Conservation (phyloP, 1,140 invertebrate genomes). For the Sycobia sp. region DNA sequence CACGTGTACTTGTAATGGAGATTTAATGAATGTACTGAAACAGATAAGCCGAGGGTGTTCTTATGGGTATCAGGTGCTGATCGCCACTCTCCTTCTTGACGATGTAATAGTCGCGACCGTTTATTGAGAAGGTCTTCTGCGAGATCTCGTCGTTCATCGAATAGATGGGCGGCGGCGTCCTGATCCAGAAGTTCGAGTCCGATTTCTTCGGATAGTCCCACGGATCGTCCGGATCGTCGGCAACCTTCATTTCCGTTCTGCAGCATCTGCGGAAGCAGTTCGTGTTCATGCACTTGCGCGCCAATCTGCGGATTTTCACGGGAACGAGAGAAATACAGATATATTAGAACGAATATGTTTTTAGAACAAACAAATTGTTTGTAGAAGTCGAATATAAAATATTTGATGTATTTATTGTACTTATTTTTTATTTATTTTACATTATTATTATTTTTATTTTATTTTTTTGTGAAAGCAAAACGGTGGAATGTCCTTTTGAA, state of each 20-base stretch:
- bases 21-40: conserved; percentile 65
- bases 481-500: too few species aligned
- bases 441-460: too few species aligned
- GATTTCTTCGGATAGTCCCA: conserved; percentile 14
- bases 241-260: background rate
- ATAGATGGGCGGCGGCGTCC: conserved; percentile 37
- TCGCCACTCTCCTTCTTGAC: conserved; percentile 65
- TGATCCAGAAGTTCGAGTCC: conserved; percentile 28
- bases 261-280: background rate
- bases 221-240: background rate
- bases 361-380: too few species aligned
- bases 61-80: conserved; percentile 69
- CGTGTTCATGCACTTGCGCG: background rate
- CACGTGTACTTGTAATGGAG: too few species aligned
- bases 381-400: too few species aligned
- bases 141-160: background rate
- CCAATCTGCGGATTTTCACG: background rate
- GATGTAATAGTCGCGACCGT: conserved; percentile 76
- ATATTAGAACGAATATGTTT: too few species aligned
- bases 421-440: too few species aligned
- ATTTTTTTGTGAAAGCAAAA: too few species aligned
- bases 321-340: too few species aligned
- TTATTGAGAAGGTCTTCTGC: conserved; percentile 59
- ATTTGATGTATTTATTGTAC: too few species aligned
- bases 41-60: conserved; percentile 74